Evolutionary conservation across 2,888 invertebrate genomes (phyloP).

Genomic region (Epistrophe eligans): DNA sequence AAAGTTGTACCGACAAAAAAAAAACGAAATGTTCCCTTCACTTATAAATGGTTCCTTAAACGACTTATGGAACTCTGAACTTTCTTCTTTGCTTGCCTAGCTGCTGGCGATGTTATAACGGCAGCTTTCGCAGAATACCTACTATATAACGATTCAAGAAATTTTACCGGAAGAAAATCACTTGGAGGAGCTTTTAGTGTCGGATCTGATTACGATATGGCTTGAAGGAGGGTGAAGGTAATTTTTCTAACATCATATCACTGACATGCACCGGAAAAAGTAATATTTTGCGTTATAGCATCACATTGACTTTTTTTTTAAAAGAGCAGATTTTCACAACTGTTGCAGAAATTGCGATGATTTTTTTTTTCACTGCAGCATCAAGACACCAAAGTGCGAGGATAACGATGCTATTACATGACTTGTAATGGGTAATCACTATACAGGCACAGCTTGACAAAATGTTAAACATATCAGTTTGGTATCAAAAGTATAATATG

Average conservation of each 20-base stretch:
- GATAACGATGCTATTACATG: conserved; percentile 41
- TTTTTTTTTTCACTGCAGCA: conserved; percentile 8
- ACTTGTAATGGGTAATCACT: conserved; percentile 26
- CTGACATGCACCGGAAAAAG: conserved; percentile 8
- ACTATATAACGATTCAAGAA: conserved; percentile 38
- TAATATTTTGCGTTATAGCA: conserved; percentile 10
- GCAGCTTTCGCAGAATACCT: neutral
- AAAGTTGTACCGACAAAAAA: conserved; percentile 56
- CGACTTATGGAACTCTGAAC: conserved; percentile 25
- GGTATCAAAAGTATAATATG: neutral
- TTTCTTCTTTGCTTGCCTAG: conserved; percentile 15
- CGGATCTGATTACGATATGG: conserved; percentile 54
- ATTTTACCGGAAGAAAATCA: conserved; percentile 28
- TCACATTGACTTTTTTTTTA: conserved; percentile 42
- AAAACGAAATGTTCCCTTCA: conserved; percentile 23
- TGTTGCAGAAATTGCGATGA: conserved; percentile 48
- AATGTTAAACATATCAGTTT: neutral
- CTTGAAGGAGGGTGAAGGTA: conserved; percentile 20
- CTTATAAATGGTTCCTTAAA: conserved; percentile 31
- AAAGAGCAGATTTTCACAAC: conserved; percentile 29
- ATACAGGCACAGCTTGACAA: conserved; percentile 18
- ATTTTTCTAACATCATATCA: conserved; percentile 49
- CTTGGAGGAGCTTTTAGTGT: conserved; percentile 31
- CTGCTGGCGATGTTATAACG: neutral
- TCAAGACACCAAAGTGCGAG: neutral